phyloP scores from a whole-genome alignment of 2,888 invertebrate species.

The Dysmachus trigonus region DNA sequence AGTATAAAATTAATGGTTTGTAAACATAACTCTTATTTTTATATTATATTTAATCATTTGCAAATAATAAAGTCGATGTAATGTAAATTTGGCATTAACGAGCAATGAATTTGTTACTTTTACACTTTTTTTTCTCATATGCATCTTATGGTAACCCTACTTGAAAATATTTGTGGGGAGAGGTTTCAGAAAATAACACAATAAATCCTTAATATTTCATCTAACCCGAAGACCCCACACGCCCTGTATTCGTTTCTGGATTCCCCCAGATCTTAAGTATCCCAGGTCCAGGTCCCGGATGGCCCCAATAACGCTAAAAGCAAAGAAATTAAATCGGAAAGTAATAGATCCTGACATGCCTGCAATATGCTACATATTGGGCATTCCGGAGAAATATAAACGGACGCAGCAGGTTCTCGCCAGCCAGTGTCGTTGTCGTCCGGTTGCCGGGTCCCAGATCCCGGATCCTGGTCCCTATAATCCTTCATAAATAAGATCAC shows the following conservation, averaged over 20 bases:
- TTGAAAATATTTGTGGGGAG: background rate
- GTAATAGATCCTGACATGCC: conserved; percentile 33
- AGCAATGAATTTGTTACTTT: too few species aligned
- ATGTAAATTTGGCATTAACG: too few species aligned
- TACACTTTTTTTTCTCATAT: too few species aligned
- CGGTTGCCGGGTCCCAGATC: too few species aligned
- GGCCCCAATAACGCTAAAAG: conserved; percentile 2
- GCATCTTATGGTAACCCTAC: too few species aligned
- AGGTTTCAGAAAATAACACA: background rate
- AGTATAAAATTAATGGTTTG: too few species aligned
- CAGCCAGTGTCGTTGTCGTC: background rate
- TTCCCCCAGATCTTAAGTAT: background rate
- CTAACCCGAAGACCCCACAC: background rate
- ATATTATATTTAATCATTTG: too few species aligned
- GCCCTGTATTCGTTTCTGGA: background rate
- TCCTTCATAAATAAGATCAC: conserved; percentile 31
- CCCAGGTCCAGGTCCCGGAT: background rate
- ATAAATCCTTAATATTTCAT: conserved; percentile 4
- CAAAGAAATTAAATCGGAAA: conserved; percentile 33
- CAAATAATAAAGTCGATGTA: too few species aligned
- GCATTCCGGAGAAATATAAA: conserved; percentile 26
- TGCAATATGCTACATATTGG: conserved; percentile 36
- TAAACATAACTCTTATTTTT: too few species aligned
- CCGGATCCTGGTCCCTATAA: background rate
- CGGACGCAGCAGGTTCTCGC: background rate